These are phyloP conservation scores for Osmerus eperlanus DNA, from an alignment of 2,113 vertebrate species.

Conservation along the genomic window DNA sequence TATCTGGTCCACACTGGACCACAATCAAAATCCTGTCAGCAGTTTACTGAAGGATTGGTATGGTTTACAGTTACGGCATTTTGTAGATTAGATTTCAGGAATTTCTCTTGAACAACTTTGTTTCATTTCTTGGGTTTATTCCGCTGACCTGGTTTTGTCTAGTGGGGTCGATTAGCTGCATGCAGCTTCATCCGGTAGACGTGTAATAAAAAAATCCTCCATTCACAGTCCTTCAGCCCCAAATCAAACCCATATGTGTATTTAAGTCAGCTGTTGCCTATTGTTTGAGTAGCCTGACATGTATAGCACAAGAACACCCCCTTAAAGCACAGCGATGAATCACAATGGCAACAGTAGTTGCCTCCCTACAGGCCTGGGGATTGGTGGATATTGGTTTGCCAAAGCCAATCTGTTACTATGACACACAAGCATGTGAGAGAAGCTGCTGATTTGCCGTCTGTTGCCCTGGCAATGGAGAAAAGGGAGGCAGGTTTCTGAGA, in stretches of 20 bases:
- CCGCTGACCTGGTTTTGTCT: too few species aligned
- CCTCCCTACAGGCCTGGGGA: constrained; percentile 26
- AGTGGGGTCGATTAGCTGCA: too few species aligned
- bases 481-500: constrained; percentile 53
- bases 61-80: neutral
- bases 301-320: constrained; percentile 28
- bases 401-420: constrained; percentile 65
- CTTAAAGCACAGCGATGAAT: constrained; percentile 45
- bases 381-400: constrained; percentile 49
- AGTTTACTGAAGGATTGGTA: neutral
- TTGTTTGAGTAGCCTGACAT: constrained; percentile 33
- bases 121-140: too few species aligned
- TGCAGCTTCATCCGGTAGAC: too few species aligned
- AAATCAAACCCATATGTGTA: too few species aligned
- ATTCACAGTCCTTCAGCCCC: neutral
- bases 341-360: constrained; percentile 23
- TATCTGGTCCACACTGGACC: constrained; percentile 1
- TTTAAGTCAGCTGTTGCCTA: neutral
- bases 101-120: too few species aligned
- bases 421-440: constrained; percentile 42
- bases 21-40: neutral
- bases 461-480: constrained; percentile 65
- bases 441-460: constrained; percentile 54
- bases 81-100: too few species aligned
- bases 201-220: too few species aligned